These are phyloP conservation scores for Colostygia pectinataria DNA, from an alignment of 2,888 invertebrate genomes.

Conservation along the genomic window DNA sequence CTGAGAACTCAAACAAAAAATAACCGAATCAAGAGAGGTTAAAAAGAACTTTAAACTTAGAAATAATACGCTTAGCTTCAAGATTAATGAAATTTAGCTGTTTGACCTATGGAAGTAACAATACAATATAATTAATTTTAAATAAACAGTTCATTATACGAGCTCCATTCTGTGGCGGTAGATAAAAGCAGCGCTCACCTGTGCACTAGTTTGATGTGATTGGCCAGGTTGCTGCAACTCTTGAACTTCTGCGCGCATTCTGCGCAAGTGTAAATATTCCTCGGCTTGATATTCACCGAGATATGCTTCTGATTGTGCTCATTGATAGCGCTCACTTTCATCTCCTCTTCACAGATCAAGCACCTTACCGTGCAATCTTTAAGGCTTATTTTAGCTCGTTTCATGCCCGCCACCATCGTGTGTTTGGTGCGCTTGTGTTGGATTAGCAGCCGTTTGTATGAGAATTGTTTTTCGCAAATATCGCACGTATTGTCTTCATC, in stretches of 20 bases:
- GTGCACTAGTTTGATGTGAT: slow-evolving; percentile 74
- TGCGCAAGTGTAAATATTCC: slow-evolving; percentile 73
- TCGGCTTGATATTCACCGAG: slow-evolving; percentile 64
- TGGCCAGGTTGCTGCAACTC: slow-evolving; percentile 66
- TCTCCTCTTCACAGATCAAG: slow-evolving; percentile 71
- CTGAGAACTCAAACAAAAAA: too few species aligned
- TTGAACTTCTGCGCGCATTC: slow-evolving; percentile 70
- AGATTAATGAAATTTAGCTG: too few species aligned
- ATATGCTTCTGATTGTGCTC: slow-evolving; percentile 74
- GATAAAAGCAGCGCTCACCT: slow-evolving; percentile 32
- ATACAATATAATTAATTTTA: too few species aligned
- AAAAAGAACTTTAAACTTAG: too few species aligned
- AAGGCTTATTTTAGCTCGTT: slow-evolving; percentile 67
- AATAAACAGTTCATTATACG: too few species aligned
- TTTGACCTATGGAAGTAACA: too few species aligned
- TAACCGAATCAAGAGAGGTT: too few species aligned
- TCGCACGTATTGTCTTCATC: slow-evolving; percentile 75
- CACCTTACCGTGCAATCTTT: slow-evolving; percentile 74
- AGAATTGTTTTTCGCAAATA: slow-evolving; percentile 76
- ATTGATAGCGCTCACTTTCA: slow-evolving; percentile 71
- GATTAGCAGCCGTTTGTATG: slow-evolving; percentile 65
- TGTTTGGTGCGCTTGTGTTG: slow-evolving; percentile 76
- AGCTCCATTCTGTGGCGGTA: too few species aligned
- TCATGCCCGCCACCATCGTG: slow-evolving; percentile 69
- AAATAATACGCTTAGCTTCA: too few species aligned